Conservation (phyloP, 1,140 invertebrate genomes). For the Zaprionus lachaisei region DNA sequence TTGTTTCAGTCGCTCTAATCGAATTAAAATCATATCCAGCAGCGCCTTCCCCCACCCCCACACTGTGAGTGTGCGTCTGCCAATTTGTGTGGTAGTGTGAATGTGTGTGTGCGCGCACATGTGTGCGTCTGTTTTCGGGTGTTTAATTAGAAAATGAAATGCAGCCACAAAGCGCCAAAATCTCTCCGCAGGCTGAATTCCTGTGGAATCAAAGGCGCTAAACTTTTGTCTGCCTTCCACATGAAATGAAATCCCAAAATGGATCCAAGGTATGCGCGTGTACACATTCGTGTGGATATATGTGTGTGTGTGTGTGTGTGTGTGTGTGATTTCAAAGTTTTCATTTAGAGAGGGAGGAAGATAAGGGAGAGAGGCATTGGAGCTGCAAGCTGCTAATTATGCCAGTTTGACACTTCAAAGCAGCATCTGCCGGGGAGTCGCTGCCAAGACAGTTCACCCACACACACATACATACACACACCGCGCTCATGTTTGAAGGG, state of each 20-base stretch:
- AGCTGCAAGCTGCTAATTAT: slow-evolving; percentile 69
- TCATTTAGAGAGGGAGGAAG: slow-evolving; percentile 25
- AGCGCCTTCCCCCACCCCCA: slow-evolving; percentile 30
- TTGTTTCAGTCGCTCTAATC: slow-evolving; percentile 83
- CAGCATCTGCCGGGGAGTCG: slow-evolving; percentile 48
- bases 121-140: slow-evolving; percentile 59
- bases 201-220: slow-evolving; percentile 57
- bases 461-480: slow-evolving; percentile 11
- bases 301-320: slow-evolving; percentile 24
- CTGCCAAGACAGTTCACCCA: slow-evolving; percentile 11
- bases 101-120: neutral
- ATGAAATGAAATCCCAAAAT: slow-evolving; percentile 44
- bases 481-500: slow-evolving; percentile 14
- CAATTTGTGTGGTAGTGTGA: neutral
- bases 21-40: slow-evolving; percentile 84
- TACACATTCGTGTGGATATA: neutral
- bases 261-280: slow-evolving; percentile 51
- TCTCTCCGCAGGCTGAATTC: slow-evolving; percentile 32
- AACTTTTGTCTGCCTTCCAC: slow-evolving; percentile 65
- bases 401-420: slow-evolving; percentile 83
- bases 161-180: slow-evolving; percentile 54
- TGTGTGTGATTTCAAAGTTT: slow-evolving; percentile 41
- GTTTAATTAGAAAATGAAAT: slow-evolving; percentile 81
- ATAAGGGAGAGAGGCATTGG: neutral
- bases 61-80: slow-evolving; percentile 11